A percentile compares a stretch with the other conserved stretches of the same genome.
Conservation (phyloP, 1,140 invertebrate species). For the Drosophila asahinai region DNA sequence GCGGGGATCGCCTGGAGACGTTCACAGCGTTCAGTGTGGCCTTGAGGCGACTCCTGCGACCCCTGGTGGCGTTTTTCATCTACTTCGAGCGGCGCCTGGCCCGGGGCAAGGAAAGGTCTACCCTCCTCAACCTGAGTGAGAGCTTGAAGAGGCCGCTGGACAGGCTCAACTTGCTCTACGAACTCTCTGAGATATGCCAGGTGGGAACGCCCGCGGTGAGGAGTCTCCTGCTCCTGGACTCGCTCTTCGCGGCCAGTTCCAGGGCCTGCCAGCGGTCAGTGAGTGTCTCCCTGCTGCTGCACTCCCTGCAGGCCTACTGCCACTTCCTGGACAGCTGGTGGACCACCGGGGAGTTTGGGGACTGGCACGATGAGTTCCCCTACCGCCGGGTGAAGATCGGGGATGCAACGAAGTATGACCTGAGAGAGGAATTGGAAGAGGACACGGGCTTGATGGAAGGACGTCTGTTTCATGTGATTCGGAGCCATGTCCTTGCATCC, state of each 20-base stretch:
- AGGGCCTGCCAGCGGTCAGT: background rate
- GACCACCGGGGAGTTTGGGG: constrained; percentile 31
- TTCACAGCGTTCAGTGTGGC: constrained; percentile 4
- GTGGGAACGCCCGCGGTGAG: background rate
- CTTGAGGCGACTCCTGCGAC: constrained; percentile 31
- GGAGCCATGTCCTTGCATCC: constrained; percentile 9
- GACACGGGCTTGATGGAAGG: background rate
- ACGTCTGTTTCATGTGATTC: constrained; percentile 10
- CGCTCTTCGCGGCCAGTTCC: background rate
- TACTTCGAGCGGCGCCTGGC: constrained; percentile 10
- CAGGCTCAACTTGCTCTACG: background rate
- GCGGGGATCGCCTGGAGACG: constrained; percentile 4
- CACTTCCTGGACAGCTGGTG: constrained; percentile 45
- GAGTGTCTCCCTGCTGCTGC: constrained; percentile 16
- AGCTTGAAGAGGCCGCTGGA: background rate
- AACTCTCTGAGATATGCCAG: background rate
- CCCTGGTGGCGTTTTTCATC: constrained; percentile 40
- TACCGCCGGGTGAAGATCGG: background rate
- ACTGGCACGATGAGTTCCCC: constrained; percentile 35
- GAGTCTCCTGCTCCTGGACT: background rate
- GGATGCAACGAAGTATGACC: constrained; percentile 3
- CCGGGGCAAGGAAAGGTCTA: background rate
- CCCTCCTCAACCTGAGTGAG: background rate
- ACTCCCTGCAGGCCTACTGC: constrained; percentile 37
- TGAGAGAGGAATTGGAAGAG: background rate